A percentile compares a stretch with the other conserved stretches of the same genome.
Evolutionary conservation across 2,113 vertebrate species (phyloP).

Genomic region (Rhinopomastus cyanomelas): DNA sequence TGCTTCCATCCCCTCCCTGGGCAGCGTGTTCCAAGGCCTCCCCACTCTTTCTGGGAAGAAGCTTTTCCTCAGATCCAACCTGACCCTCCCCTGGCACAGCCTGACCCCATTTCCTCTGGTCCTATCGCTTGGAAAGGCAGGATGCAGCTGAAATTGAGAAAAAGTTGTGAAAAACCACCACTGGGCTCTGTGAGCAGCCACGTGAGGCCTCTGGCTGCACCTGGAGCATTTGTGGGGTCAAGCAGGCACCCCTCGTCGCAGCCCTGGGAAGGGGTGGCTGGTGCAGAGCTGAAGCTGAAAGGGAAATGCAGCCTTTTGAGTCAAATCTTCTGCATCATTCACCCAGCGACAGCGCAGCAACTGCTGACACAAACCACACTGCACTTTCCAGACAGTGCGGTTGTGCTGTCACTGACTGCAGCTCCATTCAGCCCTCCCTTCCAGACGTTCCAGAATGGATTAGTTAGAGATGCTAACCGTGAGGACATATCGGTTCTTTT

Average conservation of each 20-base stretch:
- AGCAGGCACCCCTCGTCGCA: fast-evolving
- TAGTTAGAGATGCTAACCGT: no score
- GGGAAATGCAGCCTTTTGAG: fast-evolving
- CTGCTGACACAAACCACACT: background rate
- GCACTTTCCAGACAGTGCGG: background rate
- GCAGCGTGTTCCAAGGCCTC: no score
- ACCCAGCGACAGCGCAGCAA: background rate
- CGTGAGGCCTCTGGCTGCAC: fast-evolving
- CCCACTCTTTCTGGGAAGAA: no score
- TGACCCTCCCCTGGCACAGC: no score
- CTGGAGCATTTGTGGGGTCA: background rate
- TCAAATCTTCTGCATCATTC: background rate
- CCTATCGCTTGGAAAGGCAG: no score
- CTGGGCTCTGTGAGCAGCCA: no score
- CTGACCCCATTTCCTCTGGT: no score
- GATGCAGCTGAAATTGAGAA: no score
- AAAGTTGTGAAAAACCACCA: no score
- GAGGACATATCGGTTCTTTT: background rate
- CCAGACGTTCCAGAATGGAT: background rate
- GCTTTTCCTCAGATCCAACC: no score
- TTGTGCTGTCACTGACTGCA: background rate
- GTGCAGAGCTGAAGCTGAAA: background rate
- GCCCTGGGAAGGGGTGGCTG: background rate
- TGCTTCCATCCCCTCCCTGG: no score
- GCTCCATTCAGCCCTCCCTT: background rate